Base-by-base conservation (phyloP, 2,797 vertebrate genomes). In the Anableps anableps region DNA sequence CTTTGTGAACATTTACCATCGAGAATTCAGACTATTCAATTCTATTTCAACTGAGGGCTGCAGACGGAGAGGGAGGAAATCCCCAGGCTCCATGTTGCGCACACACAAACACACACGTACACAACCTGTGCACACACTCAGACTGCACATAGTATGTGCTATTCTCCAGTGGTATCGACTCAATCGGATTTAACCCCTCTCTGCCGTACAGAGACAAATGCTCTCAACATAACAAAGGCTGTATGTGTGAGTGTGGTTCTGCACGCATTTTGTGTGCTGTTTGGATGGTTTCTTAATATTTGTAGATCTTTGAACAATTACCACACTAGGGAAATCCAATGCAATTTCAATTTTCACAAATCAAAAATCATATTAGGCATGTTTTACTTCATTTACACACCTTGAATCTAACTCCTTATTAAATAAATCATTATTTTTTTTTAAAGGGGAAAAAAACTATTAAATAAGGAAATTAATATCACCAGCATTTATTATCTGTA, bases 1-100 rank as follows among this genome's bases (percentile, higher is more conserved):
- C 92, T 93, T 92, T 92, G 91, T 94, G 91, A 91, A 92, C 85
- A 87, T 93, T 93, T 88, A 92, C 91, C 92, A 92, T 85, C 85
- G 92, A 95, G 94, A 86, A 94, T 95, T 94, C 93, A 93, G 92
- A 94, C 91, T 92, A 91, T 94, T 94, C 92, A 94, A 94, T 95
- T 95, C 92, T 93, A 92, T 95, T 95, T 95, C 93, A 94, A 94
- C 95, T 93, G 93, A 88, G 92, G 92, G 86, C 92, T 93, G 91
- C 90, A 91, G 90, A 92, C 88, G 85, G 84, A 90, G 89, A 93
- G 89, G 90, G 91, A 93, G 87, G 88, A 88, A 92, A 91, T 95
- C 94, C 93, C 93, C 77, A 85, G 93, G 90, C 92, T 83, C 90
- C 86, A 78, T 91, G 92, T 92, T 94, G 90, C 89, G 84, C 88